Conservation (phyloP, 1,140 invertebrate genomes). For the Branchinecta lindahli region DNA sequence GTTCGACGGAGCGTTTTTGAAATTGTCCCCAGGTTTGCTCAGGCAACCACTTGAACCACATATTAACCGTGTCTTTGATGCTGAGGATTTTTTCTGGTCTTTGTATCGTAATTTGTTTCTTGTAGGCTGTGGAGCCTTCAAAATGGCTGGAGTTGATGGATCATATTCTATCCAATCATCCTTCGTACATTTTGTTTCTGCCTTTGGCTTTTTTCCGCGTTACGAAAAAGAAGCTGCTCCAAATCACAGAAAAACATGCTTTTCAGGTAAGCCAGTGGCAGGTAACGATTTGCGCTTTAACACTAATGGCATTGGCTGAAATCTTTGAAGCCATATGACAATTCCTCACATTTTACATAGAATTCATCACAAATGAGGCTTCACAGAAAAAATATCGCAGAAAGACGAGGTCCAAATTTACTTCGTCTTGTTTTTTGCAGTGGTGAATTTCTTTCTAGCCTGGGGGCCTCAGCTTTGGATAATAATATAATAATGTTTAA, state of each 20-base stretch:
- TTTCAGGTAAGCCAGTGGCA: not conserved
- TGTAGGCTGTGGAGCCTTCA: not conserved
- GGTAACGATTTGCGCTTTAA: not conserved
- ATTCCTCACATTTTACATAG: not conserved
- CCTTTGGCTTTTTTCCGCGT: not conserved
- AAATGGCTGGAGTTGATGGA: not conserved
- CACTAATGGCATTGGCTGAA: not conserved
- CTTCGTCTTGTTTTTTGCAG: not conserved
- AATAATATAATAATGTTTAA: too few relatives aligned
- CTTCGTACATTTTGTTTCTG: not conserved
- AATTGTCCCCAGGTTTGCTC: not conserved
- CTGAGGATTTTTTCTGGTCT: not conserved
- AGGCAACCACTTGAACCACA: not conserved
- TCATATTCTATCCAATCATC: not conserved
- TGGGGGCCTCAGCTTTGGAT: too few relatives aligned
- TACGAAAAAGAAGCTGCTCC: not conserved
- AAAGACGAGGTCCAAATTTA: not conserved
- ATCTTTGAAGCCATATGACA: not conserved
- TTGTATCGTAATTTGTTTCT: not conserved
- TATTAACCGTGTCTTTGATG: not conserved
- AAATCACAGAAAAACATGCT: not conserved
- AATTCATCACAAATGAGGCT: not conserved
- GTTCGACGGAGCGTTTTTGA: not conserved
- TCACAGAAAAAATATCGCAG: not conserved
- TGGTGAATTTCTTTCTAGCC: too few relatives aligned